Evolutionary conservation across 2,888 invertebrate genomes (phyloP).

Genomic region (Linnaemya tessellans): DNA sequence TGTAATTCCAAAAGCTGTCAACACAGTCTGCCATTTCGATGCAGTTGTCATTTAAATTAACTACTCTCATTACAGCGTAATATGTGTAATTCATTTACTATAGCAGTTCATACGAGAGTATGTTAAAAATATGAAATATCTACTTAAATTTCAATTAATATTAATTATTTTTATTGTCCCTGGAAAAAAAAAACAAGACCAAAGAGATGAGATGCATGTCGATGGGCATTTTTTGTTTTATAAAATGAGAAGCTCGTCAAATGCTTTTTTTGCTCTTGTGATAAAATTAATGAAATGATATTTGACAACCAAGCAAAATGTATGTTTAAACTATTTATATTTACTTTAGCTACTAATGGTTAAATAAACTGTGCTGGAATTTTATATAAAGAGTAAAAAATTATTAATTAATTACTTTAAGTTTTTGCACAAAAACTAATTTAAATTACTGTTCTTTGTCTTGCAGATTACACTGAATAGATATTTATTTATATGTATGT

Average conservation of each 20-base stretch:
- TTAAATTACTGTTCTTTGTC: neutral
- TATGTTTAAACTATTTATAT: constrained; percentile 11
- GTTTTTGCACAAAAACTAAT: neutral
- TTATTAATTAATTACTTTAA: too few species aligned
- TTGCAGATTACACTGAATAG: neutral
- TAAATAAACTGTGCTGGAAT: neutral
- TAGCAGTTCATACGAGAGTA: constrained; percentile 4
- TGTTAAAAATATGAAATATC: constrained; percentile 41
- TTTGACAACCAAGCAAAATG: neutral
- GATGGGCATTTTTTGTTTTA: constrained; percentile 35
- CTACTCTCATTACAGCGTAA: constrained; percentile 22
- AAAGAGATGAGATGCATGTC: constrained; percentile 25
- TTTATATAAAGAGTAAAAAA: constrained; percentile 19
- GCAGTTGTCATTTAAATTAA: constrained; percentile 49
- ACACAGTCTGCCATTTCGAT: constrained; percentile 1
- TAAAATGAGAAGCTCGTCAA: constrained; percentile 33
- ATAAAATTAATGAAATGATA: constrained; percentile 46
- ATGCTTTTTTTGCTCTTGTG: neutral
- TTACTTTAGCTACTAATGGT: constrained; percentile 2
- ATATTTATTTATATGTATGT: too few species aligned
- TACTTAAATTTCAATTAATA: constrained; percentile 71
- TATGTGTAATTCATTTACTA: constrained; percentile 35
- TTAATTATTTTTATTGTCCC: constrained; percentile 65
- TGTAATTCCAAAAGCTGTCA: constrained; percentile 2
- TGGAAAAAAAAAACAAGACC: constrained; percentile 1